Evolutionary conservation across 1,140 invertebrate genomes (phyloP), one percentile per base, ranked within the genome.

Genomic region (Drosophila miranda): DNA sequence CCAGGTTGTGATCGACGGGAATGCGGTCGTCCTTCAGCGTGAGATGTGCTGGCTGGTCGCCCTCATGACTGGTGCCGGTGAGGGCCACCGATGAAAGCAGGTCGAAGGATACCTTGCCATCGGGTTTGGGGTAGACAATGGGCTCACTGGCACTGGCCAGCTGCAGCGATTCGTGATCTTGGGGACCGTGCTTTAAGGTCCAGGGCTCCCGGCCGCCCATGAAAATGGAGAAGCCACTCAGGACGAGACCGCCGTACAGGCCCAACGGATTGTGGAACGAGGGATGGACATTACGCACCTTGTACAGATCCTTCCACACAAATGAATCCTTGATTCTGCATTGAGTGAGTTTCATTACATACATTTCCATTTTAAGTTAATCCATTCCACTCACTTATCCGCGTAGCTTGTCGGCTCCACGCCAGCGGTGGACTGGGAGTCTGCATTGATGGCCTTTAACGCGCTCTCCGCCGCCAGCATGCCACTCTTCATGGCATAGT

Each of bases 91-190:
- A 99, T 1, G 97, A 96, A 2, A 99, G 91, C 3, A 99, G 92
- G 92, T 99, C 99, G 92, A 99, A 99, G 34, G 97, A 98, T 43
- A 99, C 92, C 81, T 96, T 94, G 16, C 96, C 96, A 91, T 99
- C 99, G 0, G 99, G 98, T 92, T 99, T 99, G 6, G 98, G 98
- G 91, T 99, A 99, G 7, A 98, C 97, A 48, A 99, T 99, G 8
- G 95, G 95, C 55, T 93, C 93, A 74, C 93, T 95, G 73, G 98
- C 94, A 42, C 93, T 93, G 1, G 97, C 97, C 8, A 97, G 96
- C 91, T 98, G 97, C 51, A 99, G 87, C 78, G 94, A 95, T n/a
- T 93, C 93, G 89, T 97, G 91, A 92, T 99, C 98, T 46, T 96
- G 93, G 70, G 95, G 95, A 90, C 95, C 96, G 91, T 98, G 97